Base-by-base conservation (phyloP, 2,888 invertebrate genomes). In the Synanthedon vespiformis region DNA sequence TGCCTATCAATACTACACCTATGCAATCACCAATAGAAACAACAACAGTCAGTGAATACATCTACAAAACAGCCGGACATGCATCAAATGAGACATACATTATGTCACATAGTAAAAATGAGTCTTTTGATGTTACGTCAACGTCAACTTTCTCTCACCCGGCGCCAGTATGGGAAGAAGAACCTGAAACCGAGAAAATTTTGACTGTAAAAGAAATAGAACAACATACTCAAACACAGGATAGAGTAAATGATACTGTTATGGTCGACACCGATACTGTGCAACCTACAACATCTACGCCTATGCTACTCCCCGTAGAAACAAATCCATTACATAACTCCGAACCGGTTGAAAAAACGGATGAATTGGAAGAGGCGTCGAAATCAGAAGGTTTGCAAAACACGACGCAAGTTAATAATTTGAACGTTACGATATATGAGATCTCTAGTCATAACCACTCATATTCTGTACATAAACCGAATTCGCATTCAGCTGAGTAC, bases 401-500 rank as follows among this genome's bases (percentile, higher is more conserved):
- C 52, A 56, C 72, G 44, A 74, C 80, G 53, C 69, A 68, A 53
- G 59, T 64, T 40, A 84, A 67, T 54, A 84, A 85, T 56, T 64
- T 87, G 47, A 81, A 82, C 57, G 84, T 86, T 14, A 85, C 77
- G 18, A 82, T 87, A 57, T 87, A 87, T 52, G 87, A 87, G 67
- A 75, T 85, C 65, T 68, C 84, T 62, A 76, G 65, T 64, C 75
- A 72, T 53, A 70, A 57, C 52, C 67, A 67, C 55, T 69, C 78
- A 4, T 60, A 67, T 41, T 51, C 62, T 50, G 56, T 64, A 47
- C 56, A 66, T 49, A 80, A 77, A 60, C 58, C 74, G 49, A 56
- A 64, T 27, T 53, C 70, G 4, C 78, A 77, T 52, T 72, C 77
- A 4, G 58, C 74, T 1, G 81, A 83, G 58, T 78, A 80, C 50